phyloP scores from a whole-genome alignment of 1,140 invertebrate species.

The Chironomus striatipennis region DNA sequence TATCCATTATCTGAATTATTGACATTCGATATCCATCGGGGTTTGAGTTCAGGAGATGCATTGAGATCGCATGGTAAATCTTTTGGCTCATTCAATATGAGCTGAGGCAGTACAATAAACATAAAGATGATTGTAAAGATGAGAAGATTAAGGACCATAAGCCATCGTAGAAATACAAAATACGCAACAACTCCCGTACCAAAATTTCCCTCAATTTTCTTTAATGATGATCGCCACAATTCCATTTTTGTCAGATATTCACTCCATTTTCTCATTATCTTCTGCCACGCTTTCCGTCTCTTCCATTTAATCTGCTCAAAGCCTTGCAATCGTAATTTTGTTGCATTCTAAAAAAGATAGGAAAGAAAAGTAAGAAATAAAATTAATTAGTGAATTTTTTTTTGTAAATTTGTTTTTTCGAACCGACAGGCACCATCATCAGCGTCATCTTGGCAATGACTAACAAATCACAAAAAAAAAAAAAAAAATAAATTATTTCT shows the following conservation, averaged over 20 bases:
- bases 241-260: conserved; percentile 59
- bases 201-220: conserved; percentile 68
- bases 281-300: conserved; percentile 58
- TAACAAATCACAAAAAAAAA: too few species aligned
- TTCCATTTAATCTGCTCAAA: conserved; percentile 70
- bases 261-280: conserved; percentile 45
- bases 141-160: conserved; percentile 62
- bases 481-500: too few species aligned
- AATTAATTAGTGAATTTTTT: not conserved
- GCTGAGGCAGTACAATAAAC: conserved; percentile 60
- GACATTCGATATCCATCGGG: conserved; percentile 22
- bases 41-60: conserved; percentile 38
- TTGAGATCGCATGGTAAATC: conserved; percentile 33
- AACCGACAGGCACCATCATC: not conserved
- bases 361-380: not conserved
- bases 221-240: conserved; percentile 60
- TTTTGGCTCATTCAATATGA: conserved; percentile 43
- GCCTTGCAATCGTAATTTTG: conserved; percentile 67
- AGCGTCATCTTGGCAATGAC: conserved; percentile 6
- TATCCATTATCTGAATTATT: conserved; percentile 27
- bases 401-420: not conserved
- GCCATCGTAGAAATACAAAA: conserved; percentile 73
- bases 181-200: conserved; percentile 72
- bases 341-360: conserved; percentile 52
- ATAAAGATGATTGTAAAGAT: conserved; percentile 55